Percentiles rank a stretch among this genome's conserved stretches.
These are phyloP conservation scores for Tribolium madens DNA, from an alignment of 1,140 invertebrate species.

Conservation along the genomic window DNA sequence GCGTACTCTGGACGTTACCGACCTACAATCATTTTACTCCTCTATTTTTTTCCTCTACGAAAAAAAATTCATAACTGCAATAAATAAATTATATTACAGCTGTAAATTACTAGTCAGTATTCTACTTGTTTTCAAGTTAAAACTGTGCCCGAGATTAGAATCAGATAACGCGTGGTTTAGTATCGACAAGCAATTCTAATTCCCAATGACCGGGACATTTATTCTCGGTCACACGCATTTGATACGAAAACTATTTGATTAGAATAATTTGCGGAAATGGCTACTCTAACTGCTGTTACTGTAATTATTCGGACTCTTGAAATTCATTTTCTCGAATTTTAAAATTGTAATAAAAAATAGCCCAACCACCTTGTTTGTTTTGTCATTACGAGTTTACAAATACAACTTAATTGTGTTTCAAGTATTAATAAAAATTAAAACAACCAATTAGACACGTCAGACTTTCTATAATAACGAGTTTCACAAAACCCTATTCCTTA, in stretches of 20 bases:
- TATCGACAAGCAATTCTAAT: constrained; percentile 30
- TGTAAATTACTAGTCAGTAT: not conserved
- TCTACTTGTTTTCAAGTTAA: not conserved
- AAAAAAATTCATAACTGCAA: not conserved
- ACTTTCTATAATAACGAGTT: too few relatives aligned
- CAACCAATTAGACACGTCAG: too few relatives aligned
- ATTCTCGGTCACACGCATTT: constrained; percentile 27
- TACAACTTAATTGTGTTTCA: too few relatives aligned
- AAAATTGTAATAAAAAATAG: too few relatives aligned
- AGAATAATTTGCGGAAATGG: constrained; percentile 26
- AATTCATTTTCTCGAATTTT: constrained; percentile 10
- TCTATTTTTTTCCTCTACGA: not conserved
- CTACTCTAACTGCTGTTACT: not conserved
- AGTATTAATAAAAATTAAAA: too few relatives aligned
- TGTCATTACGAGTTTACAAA: too few relatives aligned
- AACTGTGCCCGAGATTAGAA: not conserved
- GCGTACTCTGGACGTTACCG: not conserved
- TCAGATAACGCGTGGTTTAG: constrained; percentile 30
- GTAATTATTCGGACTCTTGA: not conserved
- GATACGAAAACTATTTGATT: constrained; percentile 34
- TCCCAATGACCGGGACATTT: constrained; percentile 24
- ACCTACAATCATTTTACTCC: not conserved
- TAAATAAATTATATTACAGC: not conserved
- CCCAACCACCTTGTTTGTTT: too few relatives aligned
- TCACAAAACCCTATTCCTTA: too few relatives aligned